Evolutionary conservation across 2,113 vertebrate species (phyloP), one percentile per base, ranked within the genome.

Genomic region (Lamprotornis superbus): DNA sequence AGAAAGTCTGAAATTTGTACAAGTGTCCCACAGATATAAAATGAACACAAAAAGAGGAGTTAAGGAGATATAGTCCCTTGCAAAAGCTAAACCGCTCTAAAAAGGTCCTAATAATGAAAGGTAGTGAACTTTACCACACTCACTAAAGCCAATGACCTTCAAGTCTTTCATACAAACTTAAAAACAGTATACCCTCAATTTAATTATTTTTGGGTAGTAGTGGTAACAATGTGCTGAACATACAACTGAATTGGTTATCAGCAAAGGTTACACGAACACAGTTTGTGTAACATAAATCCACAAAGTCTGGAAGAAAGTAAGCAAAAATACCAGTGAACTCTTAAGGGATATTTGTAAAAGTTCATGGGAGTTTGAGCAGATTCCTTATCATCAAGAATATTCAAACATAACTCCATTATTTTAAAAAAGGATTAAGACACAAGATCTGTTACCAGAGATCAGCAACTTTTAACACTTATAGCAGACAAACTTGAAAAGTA

Each of bases 291-390:
- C 79, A 95, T 90, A 92, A 91, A 93, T 89, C 90, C 73, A 71
- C 68, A 31, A 77, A 86, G 65, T 84, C 91, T 74, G 84, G 44
- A 92, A 91, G 63, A 83, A 94, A 96, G 60, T 86, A 95, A 96
- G 96, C 90, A 95, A 94, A 96, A 82, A 89, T 84, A 60, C n/a
- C 92, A 95, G 73, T 92, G 85, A 96, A 95, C 83, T 93, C 86
- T 83, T 75, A 67, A 87, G 28, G 56, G 64, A 92, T 88, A 87
- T 93, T n/a, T 68, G 64, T 77, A 49, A 65, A 86, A 95, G 94
- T 95, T 97, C 93, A 93, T 71, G 86, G 68, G 90, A 96, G 56
- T 71, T 81, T 89, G 76, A 83, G 37, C 60, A 90, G 85, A 95
- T 92, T 94, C 63, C 50, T 94, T 93, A 95, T 83, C 94, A 75